Percentiles rank a stretch among this genome's conserved stretches.
These are phyloP conservation scores for Hemithea aestivaria DNA, from an alignment of 2,888 invertebrate species.

Conservation along the genomic window DNA sequence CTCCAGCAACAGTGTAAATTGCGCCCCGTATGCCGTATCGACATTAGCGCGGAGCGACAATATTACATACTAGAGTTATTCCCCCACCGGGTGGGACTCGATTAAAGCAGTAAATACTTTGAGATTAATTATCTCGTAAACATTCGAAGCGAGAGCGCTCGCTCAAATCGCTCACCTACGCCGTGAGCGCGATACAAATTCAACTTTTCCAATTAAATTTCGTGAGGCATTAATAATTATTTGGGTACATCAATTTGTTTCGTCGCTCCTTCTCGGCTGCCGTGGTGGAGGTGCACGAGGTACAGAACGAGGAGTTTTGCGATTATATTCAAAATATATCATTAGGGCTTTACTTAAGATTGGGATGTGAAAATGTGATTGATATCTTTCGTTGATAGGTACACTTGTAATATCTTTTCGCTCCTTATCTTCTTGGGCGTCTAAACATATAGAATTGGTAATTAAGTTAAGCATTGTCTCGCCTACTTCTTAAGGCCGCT, in stretches of 20 bases:
- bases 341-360: no score
- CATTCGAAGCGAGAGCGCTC: constrained; percentile 65
- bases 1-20: constrained; percentile 25
- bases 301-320: constrained; percentile 27
- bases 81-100: constrained; percentile 70
- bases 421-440: no score
- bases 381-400: no score
- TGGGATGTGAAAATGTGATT: no score
- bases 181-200: constrained; percentile 78
- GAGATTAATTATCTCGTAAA: constrained; percentile 80
- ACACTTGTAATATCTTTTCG: no score
- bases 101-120: constrained; percentile 80
- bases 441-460: no score
- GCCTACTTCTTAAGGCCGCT: no score
- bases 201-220: constrained; percentile 81
- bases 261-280: constrained; percentile 63
- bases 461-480: no score
- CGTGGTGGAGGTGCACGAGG: constrained; percentile 37
- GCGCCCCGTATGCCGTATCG: constrained; percentile 20
- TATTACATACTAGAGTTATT: constrained; percentile 76
- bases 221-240: constrained; percentile 81
- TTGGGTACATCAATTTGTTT: constrained; percentile 81
- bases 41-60: constrained; percentile 40
- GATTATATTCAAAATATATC: no score
- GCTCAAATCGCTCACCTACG: constrained; percentile 76